Evolutionary conservation across 35 echinoderm and acorn worm species (phyloP).

Genomic region (Chiridota heheva): DNA sequence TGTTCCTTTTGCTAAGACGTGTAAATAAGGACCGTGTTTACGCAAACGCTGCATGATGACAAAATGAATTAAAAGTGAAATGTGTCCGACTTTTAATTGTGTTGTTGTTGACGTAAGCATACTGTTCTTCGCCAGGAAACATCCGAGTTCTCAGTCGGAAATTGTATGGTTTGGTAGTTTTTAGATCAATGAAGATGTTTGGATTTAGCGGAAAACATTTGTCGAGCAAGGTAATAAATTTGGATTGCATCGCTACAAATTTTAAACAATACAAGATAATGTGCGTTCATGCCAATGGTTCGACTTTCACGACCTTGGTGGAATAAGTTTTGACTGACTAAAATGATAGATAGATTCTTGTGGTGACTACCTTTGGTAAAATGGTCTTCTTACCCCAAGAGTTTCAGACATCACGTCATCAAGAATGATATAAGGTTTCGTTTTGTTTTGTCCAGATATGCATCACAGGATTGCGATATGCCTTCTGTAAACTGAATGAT

Average conservation of each 20-base stretch:
- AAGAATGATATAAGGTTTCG: slow-evolving; percentile 48
- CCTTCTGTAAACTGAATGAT: slow-evolving; percentile 50
- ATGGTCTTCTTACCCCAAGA: slow-evolving; percentile 1
- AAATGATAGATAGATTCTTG: slow-evolving; percentile 50
- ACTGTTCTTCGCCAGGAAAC: slow-evolving; percentile 12
- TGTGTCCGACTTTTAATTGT: neutral
- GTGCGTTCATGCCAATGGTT: slow-evolving; percentile 63
- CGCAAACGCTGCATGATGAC: too few species aligned
- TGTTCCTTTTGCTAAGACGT: too few species aligned
- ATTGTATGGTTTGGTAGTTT: too few species aligned
- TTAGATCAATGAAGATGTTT: slow-evolving; percentile 59
- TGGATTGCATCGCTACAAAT: slow-evolving; percentile 31
- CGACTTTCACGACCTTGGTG: slow-evolving; percentile 51
- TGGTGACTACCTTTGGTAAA: slow-evolving; percentile 61
- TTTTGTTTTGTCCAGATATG: slow-evolving; percentile 20
- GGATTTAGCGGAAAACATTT: too few species aligned
- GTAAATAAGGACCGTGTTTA: too few species aligned
- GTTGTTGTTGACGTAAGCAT: slow-evolving; percentile 34
- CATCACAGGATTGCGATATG: slow-evolving; percentile 17
- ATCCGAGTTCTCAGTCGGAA: slow-evolving; percentile 1
- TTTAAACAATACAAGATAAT: slow-evolving; percentile 57
- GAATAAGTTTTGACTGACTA: slow-evolving; percentile 61
- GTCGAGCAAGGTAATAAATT: slow-evolving; percentile 21
- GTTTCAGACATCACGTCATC: slow-evolving; percentile 65
- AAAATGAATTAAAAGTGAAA: neutral